Base-by-base conservation (phyloP, 2,888 invertebrate genomes). In the Drosophila conformis region DNA sequence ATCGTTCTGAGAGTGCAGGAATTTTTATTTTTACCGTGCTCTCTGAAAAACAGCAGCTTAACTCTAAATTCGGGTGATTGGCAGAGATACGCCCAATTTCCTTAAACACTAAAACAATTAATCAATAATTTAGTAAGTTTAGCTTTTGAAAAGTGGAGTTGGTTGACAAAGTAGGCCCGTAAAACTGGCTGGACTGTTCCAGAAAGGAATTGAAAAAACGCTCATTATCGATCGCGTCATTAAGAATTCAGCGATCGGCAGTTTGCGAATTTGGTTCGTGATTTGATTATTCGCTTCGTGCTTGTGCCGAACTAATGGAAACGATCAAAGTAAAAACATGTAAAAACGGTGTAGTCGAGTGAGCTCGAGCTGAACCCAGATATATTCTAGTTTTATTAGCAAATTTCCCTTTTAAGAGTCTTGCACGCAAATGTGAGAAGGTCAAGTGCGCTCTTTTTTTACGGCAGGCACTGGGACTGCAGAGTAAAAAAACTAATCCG, bases 51-150 rank as follows among this genome's bases (percentile, higher is more conserved):
- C 8, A 6, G 18, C 11, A 18, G 4, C 27, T 8, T 27, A 36
- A 18, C 4, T 38, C 13, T 1, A 29, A 13, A n/a, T 27, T 27
- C 5, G 18, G 21, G 36, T 27, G 38, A 27, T 27, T 38, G 36
- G n/a, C 5, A 1, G n/a, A 35, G 25, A 25, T 54, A 38, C 54
- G 54, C 27, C 54, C 13, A 38, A 27, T n/a, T n/a, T 27, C 1
- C 7, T n/a, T 13, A n/a, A 56, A 38, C 36, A 56, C n/a, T 38
- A n/a, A 36, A 13, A 13, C 27, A 56, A 33, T 13, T 8, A 56
- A 56, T 56, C 56, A 56, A 56, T 38, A 56, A 56, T 38, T 27
- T 38, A 13, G 13, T 38, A n/a, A 15, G 18, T 56, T 13, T 27
- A 38, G 25, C 27, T 38, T 56, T 11, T n/a, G n/a, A 13, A 56